These are phyloP conservation scores for Mus spretus DNA, from an alignment of 2,797 vertebrate genomes.

Conservation along the genomic window DNA sequence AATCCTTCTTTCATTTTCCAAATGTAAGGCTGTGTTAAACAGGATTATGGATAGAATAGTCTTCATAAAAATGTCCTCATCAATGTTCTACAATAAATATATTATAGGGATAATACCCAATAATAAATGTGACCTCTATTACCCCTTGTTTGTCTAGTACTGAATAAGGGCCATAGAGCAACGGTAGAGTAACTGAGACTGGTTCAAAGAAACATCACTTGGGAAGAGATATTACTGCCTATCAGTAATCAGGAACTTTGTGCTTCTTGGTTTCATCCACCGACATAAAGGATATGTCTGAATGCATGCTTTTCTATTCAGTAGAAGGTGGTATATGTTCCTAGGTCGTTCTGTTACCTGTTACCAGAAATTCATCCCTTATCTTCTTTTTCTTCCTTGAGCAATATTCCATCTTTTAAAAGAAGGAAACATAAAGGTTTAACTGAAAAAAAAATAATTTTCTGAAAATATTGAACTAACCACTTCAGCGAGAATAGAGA, in stretches of 20 bases:
- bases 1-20: neutral
- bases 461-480: neutral
- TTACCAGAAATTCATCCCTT: neutral
- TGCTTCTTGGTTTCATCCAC: neutral
- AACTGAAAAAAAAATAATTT: neutral
- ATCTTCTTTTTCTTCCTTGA: neutral
- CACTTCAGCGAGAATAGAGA: neutral
- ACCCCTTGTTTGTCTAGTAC: neutral
- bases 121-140: neutral
- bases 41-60: neutral
- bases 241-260: too few relatives aligned
- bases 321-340: neutral
- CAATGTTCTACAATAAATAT: neutral
- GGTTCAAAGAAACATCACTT: neutral
- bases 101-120: neutral
- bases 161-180: fast-evolving
- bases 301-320: neutral
- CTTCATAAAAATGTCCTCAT: neutral
- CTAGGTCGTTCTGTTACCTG: neutral
- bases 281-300: neutral
- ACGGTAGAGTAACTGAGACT: neutral
- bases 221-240: neutral
- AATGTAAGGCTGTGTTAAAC: neutral
- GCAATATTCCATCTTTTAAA: neutral
- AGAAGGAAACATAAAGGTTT: neutral